Conservation (phyloP, 2,888 invertebrate genomes). For the Digitonthophagus gazella region DNA sequence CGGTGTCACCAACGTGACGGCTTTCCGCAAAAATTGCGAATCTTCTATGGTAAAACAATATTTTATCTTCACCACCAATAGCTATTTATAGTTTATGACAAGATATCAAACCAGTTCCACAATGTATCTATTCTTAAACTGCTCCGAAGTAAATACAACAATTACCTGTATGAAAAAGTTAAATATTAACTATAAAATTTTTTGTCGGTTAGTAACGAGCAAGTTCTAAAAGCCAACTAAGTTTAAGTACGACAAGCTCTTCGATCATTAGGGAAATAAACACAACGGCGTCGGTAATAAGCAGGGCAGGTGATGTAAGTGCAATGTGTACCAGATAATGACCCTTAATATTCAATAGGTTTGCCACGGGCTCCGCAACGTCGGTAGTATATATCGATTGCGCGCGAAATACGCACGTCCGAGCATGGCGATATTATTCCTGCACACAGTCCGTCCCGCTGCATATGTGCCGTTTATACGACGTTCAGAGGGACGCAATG, state of each 20-base stretch:
- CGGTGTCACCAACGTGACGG: neutral
- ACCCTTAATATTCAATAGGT: neutral
- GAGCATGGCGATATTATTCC: neutral
- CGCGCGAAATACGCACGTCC: neutral
- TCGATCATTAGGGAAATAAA: neutral
- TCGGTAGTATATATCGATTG: neutral
- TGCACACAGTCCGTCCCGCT: neutral
- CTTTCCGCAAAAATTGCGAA: neutral
- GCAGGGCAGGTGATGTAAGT: neutral
- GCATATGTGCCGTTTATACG: neutral
- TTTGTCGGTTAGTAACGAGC: too few species aligned
- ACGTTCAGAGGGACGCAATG: too few species aligned
- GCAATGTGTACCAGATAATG: neutral
- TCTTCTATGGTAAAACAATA: neutral
- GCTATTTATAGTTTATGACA: neutral
- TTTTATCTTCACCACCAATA: neutral
- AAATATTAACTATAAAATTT: too few species aligned
- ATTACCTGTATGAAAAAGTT: neutral
- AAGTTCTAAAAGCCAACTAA: too few species aligned
- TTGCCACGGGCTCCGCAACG: neutral
- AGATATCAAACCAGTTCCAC: neutral
- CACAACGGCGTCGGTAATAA: neutral
- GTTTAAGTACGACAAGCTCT: neutral
- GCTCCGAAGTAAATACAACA: neutral
- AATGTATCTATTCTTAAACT: neutral